A percentile compares a stretch with the other conserved stretches of the same genome.
phyloP scores from a whole-genome alignment of 2,888 invertebrate species.

The Melanostoma scalare region DNA sequence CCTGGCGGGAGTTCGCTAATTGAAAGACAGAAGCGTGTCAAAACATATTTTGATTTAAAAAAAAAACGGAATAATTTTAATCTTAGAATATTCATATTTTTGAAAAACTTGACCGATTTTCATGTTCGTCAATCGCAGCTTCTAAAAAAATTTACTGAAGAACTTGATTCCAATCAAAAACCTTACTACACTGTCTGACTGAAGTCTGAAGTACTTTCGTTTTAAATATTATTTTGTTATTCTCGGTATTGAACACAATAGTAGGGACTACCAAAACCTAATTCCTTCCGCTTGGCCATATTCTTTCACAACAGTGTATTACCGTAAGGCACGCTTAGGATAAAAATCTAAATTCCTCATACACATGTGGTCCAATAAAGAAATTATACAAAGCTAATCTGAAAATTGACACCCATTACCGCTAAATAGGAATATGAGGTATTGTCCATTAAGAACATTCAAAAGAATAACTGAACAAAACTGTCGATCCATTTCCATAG shows the following conservation, averaged over 20 bases:
- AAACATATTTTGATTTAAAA: too few species aligned
- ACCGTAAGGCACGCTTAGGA: slow-evolving; percentile 34
- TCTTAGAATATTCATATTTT: too few species aligned
- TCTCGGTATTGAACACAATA: slow-evolving; percentile 27
- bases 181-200: background rate
- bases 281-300: slow-evolving; percentile 49
- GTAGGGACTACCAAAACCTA: slow-evolving; percentile 1
- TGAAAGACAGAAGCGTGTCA: too few species aligned
- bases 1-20: too few species aligned
- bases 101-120: too few species aligned
- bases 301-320: background rate
- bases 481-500: slow-evolving; percentile 32
- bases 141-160: too few species aligned
- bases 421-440: slow-evolving; percentile 52
- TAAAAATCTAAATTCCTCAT: slow-evolving; percentile 59
- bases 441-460: slow-evolving; percentile 53
- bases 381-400: slow-evolving; percentile 64
- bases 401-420: slow-evolving; percentile 72
- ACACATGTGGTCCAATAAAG: slow-evolving; percentile 71
- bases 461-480: slow-evolving; percentile 9
- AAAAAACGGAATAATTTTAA: too few species aligned
- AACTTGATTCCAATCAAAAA: too few species aligned
- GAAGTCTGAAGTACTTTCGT: slow-evolving; percentile 1
- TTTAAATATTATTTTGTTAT: background rate
- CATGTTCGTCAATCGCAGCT: too few species aligned